Evolutionary conservation across 2,888 invertebrate species (phyloP).

Genomic region (Netelia inedita): DNA sequence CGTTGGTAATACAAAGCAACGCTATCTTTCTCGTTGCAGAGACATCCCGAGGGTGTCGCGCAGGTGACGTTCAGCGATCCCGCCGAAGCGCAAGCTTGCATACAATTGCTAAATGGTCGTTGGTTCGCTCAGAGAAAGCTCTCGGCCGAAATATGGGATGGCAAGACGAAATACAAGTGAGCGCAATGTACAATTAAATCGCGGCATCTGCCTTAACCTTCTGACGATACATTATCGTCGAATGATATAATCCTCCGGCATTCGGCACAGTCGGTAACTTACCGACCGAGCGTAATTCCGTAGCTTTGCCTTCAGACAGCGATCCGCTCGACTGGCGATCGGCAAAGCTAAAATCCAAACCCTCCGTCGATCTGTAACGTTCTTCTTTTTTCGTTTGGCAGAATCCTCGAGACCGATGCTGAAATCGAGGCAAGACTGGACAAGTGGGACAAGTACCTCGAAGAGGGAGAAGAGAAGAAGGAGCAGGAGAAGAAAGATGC

Average conservation of each 20-base stretch:
- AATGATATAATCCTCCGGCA: neutral
- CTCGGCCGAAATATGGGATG: constrained; percentile 97
- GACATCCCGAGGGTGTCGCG: constrained; percentile 97
- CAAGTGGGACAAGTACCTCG: constrained; percentile 95
- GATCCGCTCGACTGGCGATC: constrained; percentile 8
- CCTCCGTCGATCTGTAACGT: neutral
- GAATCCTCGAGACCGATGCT: constrained; percentile 95
- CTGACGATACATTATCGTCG: neutral
- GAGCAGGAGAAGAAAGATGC: constrained; percentile 65
- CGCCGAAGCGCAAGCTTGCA: constrained; percentile 96
- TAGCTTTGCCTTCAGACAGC: neutral
- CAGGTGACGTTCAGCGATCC: constrained; percentile 96
- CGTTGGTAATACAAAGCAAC: constrained; percentile 1
- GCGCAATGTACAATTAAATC: constrained; percentile 64
- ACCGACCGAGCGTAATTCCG: neutral
- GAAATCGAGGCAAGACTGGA: constrained; percentile 92
- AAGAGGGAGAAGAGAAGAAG: constrained; percentile 86
- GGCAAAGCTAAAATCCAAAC: neutral
- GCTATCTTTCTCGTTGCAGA: constrained; percentile 84
- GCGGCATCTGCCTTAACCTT: constrained; percentile 22
- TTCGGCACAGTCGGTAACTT: constrained; percentile 23
- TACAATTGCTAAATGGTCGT: constrained; percentile 94
- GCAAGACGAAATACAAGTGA: constrained; percentile 95
- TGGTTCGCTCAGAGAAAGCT: constrained; percentile 96
- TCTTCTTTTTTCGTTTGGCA: constrained; percentile 77